Evolutionary conservation across 2,888 invertebrate species (phyloP).

Genomic region (Drosophila villosipedis): DNA sequence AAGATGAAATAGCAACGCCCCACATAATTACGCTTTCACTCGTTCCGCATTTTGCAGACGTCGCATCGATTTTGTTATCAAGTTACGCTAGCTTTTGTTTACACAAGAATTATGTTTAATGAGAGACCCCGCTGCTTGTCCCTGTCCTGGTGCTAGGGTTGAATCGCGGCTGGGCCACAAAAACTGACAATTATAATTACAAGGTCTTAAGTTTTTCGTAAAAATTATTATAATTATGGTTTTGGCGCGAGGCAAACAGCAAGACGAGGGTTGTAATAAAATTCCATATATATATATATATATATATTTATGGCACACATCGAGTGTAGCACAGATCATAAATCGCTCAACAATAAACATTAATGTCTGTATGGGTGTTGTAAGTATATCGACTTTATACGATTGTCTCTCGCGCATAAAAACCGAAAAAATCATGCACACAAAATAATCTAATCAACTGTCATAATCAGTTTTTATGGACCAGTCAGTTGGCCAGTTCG

Average conservation of each 20-base stretch:
- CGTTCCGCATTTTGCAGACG: slow-evolving; percentile 17
- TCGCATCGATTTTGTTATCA: slow-evolving; percentile 77
- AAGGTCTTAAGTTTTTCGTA: slow-evolving; percentile 83
- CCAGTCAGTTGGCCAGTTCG: slow-evolving; percentile 21
- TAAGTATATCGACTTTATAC: slow-evolving; percentile 45
- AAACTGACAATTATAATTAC: slow-evolving; percentile 84
- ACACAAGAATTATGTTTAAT: slow-evolving; percentile 80
- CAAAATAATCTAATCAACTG: slow-evolving; percentile 74
- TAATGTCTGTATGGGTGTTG: slow-evolving; percentile 24
- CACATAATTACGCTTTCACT: slow-evolving; percentile 47
- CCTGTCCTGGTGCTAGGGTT: slow-evolving; percentile 45
- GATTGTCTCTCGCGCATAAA: slow-evolving; percentile 59
- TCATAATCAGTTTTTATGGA: slow-evolving; percentile 72
- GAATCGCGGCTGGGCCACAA: slow-evolving; percentile 43
- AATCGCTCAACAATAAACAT: slow-evolving; percentile 73
- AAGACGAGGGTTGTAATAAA: slow-evolving; percentile 54
- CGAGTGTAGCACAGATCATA: slow-evolving; percentile 61
- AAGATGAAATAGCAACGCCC: slow-evolving; percentile 37
- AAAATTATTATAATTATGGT: slow-evolving; percentile 84
- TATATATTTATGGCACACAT: slow-evolving; percentile 41
- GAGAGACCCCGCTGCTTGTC: slow-evolving; percentile 52
- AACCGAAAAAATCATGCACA: slow-evolving; percentile 38
- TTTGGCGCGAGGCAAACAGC: slow-evolving; percentile 4
- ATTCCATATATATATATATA: slow-evolving; percentile 36
- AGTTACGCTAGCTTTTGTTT: slow-evolving; percentile 75